Conservation (phyloP, 2,113 vertebrate genomes). For the Anoplopoma fimbria region DNA sequence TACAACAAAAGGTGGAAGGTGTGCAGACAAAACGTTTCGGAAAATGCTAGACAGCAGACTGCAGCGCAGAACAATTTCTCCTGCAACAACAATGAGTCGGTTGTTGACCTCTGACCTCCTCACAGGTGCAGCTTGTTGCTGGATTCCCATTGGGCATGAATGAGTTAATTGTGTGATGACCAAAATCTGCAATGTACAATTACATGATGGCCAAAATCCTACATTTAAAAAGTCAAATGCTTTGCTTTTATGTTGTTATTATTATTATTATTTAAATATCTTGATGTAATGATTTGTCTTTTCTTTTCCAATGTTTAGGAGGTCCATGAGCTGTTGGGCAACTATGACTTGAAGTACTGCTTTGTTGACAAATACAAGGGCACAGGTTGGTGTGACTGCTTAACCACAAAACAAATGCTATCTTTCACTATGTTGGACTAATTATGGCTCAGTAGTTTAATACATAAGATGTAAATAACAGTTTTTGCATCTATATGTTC, state of each 20-base stretch:
- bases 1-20: slow-evolving; percentile 81
- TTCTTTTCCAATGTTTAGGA: slow-evolving; percentile 82
- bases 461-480: too few species aligned
- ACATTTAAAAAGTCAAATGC: background rate
- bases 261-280: background rate
- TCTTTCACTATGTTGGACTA: too few species aligned
- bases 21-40: slow-evolving; percentile 79
- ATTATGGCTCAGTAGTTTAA: background rate
- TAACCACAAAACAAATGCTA: too few species aligned
- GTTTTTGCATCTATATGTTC: too few species aligned
- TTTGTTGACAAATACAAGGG: slow-evolving; percentile 98
- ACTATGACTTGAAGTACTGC: slow-evolving; percentile 95
- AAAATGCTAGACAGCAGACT: slow-evolving; percentile 81
- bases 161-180: background rate
- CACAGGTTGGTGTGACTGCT: slow-evolving; percentile 86
- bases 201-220: background rate
- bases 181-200: background rate
- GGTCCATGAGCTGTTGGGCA: slow-evolving; percentile 91
- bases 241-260: too few species aligned
- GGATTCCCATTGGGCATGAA: slow-evolving; percentile 25
- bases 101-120: slow-evolving; percentile 14
- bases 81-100: slow-evolving; percentile 67
- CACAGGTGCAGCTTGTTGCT: slow-evolving; percentile 54
- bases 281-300: slow-evolving; percentile 2
- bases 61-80: slow-evolving; percentile 70